Percentiles rank a stretch among this genome's conserved stretches.
These are phyloP conservation scores for Mizuhopecten yessoensis DNA, from an alignment of 1,140 invertebrate species.

Conservation along the genomic window DNA sequence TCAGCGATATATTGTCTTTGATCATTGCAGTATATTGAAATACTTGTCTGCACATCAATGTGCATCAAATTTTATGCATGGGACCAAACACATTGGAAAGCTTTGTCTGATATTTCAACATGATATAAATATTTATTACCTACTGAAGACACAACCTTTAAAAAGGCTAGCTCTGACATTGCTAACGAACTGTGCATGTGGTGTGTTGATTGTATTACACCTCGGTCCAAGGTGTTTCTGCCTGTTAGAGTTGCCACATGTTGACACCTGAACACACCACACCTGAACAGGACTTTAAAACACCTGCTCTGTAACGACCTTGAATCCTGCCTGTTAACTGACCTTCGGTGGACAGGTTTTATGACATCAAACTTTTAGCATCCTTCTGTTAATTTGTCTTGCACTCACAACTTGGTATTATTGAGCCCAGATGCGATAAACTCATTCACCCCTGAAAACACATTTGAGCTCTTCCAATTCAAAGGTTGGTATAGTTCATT, in stretches of 20 bases:
- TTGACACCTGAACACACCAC: neutral
- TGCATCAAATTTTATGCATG: too few species aligned
- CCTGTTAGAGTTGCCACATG: too few species aligned
- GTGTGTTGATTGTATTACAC: neutral
- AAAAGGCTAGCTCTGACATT: neutral
- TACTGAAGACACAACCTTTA: neutral
- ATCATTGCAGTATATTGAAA: too few species aligned
- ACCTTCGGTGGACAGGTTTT: neutral
- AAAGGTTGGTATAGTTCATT: too few species aligned
- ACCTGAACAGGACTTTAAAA: neutral
- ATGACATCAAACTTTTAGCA: neutral
- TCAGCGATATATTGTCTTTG: too few species aligned
- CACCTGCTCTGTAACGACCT: neutral
- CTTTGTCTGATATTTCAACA: neutral
- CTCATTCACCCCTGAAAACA: too few species aligned
- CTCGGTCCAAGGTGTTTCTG: neutral
- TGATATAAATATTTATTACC: neutral
- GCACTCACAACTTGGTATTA: too few species aligned
- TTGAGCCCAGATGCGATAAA: neutral
- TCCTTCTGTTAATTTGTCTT: neutral
- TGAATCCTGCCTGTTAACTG: neutral
- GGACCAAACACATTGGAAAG: too few species aligned
- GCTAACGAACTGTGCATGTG: neutral
- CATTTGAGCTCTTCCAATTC: too few species aligned
- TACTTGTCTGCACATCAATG: too few species aligned